These are phyloP conservation scores for Oceanites oceanicus DNA, from an alignment of 2,113 vertebrate species.

Conservation along the genomic window DNA sequence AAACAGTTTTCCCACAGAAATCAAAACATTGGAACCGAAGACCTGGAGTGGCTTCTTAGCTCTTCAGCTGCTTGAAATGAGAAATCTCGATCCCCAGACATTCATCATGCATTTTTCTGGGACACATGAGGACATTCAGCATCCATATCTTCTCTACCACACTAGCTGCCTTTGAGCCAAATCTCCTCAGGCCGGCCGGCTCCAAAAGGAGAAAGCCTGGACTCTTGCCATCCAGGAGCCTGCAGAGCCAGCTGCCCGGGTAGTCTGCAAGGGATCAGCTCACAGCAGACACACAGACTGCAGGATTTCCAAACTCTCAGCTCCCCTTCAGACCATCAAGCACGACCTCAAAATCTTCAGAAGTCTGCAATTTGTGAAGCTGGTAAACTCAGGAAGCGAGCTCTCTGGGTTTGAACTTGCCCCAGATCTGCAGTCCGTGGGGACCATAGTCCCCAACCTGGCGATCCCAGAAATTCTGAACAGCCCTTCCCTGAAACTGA, in stretches of 20 bases:
- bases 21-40: background rate
- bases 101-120: background rate
- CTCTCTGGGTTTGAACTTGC: background rate
- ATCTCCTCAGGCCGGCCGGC: background rate
- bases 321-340: background rate
- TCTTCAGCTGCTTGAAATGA: background rate
- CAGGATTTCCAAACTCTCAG: background rate
- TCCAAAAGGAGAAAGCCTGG: background rate
- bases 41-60: background rate
- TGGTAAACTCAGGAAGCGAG: background rate
- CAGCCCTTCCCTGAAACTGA: background rate
- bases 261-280: background rate
- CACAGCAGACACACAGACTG: background rate
- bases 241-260: background rate
- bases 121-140: background rate
- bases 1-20: background rate
- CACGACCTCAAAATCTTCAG: background rate
- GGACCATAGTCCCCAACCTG: background rate
- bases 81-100: background rate
- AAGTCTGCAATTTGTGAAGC: background rate
- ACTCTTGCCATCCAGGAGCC: accelerated
- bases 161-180: background rate
- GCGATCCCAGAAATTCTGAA: background rate
- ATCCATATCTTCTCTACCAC: background rate
- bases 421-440: no score